Conservation (phyloP, 2,797 vertebrate species). For the Cryptoprocta ferox region DNA sequence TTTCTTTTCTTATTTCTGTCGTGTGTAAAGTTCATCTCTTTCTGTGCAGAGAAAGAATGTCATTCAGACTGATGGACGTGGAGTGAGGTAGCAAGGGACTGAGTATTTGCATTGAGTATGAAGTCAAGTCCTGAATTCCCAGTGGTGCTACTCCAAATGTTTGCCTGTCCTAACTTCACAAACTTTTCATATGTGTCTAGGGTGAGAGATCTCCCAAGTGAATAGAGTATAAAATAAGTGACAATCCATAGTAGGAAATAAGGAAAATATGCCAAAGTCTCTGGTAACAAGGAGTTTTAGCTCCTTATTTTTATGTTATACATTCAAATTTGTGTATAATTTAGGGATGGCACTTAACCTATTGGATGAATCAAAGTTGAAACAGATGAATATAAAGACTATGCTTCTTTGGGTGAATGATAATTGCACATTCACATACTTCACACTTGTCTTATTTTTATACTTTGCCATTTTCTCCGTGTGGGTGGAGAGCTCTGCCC, state of each 20-base stretch:
- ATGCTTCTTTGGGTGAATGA: background rate
- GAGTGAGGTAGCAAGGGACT: background rate
- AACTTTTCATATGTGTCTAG: background rate
- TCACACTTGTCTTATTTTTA: background rate
- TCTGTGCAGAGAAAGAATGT: background rate
- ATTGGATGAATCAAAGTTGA: background rate
- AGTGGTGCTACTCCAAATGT: background rate
- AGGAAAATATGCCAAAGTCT: background rate
- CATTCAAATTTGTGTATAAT: background rate
- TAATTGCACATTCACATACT: background rate
- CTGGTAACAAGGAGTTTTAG: background rate
- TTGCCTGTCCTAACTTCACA: background rate
- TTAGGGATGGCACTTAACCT: background rate
- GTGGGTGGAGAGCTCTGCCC: background rate
- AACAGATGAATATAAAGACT: background rate
- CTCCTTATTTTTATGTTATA: background rate
- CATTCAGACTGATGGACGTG: constrained; percentile 51
- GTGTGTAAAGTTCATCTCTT: background rate
- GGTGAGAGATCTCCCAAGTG: background rate
- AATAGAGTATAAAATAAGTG: background rate
- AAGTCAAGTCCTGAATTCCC: background rate
- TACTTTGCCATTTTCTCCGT: background rate
- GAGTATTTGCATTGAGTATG: background rate
- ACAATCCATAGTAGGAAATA: background rate
- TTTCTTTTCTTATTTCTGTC: background rate